Evolutionary conservation across 2,113 vertebrate genomes (phyloP).

Genomic region (Ophthalmolycus amberensis): DNA sequence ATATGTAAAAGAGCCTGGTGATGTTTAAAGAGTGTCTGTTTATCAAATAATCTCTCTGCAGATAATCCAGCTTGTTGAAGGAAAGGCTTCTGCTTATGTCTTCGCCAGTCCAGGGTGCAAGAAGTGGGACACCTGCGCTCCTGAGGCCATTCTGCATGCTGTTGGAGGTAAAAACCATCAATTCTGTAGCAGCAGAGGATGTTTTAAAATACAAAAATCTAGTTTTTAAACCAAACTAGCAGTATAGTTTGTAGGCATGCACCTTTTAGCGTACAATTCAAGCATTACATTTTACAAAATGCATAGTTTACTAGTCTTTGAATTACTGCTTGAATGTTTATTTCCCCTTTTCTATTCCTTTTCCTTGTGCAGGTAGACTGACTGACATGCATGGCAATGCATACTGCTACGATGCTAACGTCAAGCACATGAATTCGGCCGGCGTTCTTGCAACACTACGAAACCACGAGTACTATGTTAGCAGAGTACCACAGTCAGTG

Average conservation of each 20-base stretch:
- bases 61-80: slow-evolving; percentile 97
- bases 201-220: neutral
- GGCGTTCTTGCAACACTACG: slow-evolving; percentile 92
- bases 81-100: slow-evolving; percentile 95
- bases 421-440: slow-evolving; percentile 96
- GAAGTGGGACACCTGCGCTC: slow-evolving; percentile 98
- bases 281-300: neutral
- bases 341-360: neutral
- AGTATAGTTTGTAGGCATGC: neutral
- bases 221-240: neutral
- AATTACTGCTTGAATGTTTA: neutral
- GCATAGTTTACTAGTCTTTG: neutral
- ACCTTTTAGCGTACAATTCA: neutral
- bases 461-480: slow-evolving; percentile 92
- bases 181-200: neutral
- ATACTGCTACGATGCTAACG: slow-evolving; percentile 90
- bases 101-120: slow-evolving; percentile 98
- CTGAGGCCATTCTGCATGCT: slow-evolving; percentile 93
- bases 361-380: slow-evolving; percentile 86
- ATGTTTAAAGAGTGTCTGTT: neutral
- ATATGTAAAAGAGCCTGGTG: neutral
- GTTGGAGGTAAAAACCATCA: slow-evolving; percentile 88
- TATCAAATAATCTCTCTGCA: slow-evolving; percentile 58
- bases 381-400: slow-evolving; percentile 93
- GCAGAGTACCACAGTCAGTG: slow-evolving; percentile 89